phyloP scores from a whole-genome alignment of 2,888 invertebrate genomes.

The Deladenus siricidicola region DNA sequence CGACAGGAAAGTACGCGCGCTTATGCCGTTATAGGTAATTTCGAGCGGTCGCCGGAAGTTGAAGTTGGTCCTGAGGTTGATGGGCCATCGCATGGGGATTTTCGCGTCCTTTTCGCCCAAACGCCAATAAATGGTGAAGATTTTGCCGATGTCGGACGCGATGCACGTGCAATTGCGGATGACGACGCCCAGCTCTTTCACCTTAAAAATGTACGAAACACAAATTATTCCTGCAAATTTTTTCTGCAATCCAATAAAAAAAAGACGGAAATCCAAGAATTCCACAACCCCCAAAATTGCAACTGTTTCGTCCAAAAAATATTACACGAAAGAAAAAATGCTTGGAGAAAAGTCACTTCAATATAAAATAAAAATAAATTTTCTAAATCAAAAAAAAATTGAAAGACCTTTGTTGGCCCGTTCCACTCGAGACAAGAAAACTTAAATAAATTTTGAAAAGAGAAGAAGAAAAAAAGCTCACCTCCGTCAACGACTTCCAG shows the following conservation, averaged over 20 bases:
- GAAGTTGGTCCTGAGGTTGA: conserved; percentile 27
- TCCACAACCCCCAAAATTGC: too few relatives aligned
- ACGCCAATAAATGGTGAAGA: conserved; percentile 65
- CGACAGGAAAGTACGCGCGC: conserved; percentile 20
- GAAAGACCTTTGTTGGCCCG: neutral
- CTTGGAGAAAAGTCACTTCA: too few relatives aligned
- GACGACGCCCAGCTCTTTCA: conserved; percentile 71
- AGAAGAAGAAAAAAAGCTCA: neutral
- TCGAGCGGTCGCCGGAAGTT: conserved; percentile 36
- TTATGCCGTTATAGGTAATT: conserved; percentile 31
- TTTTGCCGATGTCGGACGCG: conserved; percentile 73
- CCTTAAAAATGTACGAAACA: too few relatives aligned
- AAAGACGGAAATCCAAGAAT: too few relatives aligned
- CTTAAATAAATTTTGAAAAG: neutral
- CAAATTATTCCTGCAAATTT: too few relatives aligned
- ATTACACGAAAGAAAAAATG: too few relatives aligned
- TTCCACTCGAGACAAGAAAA: too few relatives aligned
- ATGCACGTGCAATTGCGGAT: conserved; percentile 75
- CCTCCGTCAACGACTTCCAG: conserved; percentile 29
- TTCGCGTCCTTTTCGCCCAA: conserved; percentile 39
- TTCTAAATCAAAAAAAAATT: neutral
- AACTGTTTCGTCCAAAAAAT: too few relatives aligned
- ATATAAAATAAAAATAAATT: neutral
- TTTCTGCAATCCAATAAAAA: too few relatives aligned
- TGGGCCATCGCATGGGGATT: conserved; percentile 37